Evolutionary conservation across 2,797 vertebrate genomes (phyloP), one percentile per base, ranked within the genome.

Genomic region (Craterocephalus amniculus): DNA sequence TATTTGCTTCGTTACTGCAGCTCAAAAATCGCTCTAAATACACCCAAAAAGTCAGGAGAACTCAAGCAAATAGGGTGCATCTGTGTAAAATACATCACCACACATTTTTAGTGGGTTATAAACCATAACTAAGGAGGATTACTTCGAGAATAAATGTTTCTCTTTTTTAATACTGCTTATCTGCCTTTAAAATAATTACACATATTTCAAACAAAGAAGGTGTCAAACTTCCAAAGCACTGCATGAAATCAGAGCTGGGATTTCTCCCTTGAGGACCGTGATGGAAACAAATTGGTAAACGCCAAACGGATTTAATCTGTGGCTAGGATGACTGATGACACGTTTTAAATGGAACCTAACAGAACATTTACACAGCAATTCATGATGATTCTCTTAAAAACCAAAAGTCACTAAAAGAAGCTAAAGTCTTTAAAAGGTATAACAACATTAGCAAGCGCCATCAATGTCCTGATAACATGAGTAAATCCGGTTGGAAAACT

Each of bases 401-500:
- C 20, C n/a, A 22, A 4, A 22, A 22, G 9, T 29, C 2, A 6
- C 13, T 16, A 29, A 27, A 54, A 29, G 1, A n/a, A 45, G 20
- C 43, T n/a, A 2, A n/a, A 10, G 43, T 45, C 43, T 6, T n/a
- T 7, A 45, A 45, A 7, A 3, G n/a, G n/a, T 29, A 27, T 4
- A 18, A 43, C 20, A 6, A 43, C 5, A 1, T 49, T 24, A 49
- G 6, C 11, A 2, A 54, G 22, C n/a, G 14, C 58, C 1, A 12
- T 0, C 12, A 32, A 61, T 77, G 26, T 79, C 75, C 71, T 75
- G 58, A 55, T 31, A 22, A 79, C 76, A 74, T 59, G 4, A 60
- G 16, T 49, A n/a, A 87, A 85, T 84, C 83, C 85, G 87, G 83
- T 70, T 65, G 43, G 1, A 12, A 5, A 1, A 7, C 2, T 43